phyloP scores from a whole-genome alignment of 2,797 vertebrate genomes.

The Pangasius mekongensis region DNA sequence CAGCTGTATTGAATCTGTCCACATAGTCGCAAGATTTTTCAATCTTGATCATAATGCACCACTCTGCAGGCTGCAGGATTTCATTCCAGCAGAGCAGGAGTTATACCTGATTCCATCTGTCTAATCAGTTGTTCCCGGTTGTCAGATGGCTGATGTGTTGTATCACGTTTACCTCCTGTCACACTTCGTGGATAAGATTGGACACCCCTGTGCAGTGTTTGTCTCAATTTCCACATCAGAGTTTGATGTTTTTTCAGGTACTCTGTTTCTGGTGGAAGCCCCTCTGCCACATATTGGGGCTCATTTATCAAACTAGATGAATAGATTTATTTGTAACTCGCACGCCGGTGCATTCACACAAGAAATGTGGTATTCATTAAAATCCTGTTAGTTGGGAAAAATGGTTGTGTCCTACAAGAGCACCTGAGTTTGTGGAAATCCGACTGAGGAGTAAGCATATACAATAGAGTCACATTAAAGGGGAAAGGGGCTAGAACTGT shows the following conservation, averaged over 20 bases:
- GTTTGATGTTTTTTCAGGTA: background rate
- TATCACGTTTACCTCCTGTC: conserved; percentile 3
- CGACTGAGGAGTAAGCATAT: background rate
- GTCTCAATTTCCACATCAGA: background rate
- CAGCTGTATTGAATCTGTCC: background rate
- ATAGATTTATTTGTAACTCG: background rate
- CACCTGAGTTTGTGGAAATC: background rate
- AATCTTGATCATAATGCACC: background rate
- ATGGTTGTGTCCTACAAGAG: background rate
- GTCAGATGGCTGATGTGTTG: background rate
- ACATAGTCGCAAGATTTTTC: background rate
- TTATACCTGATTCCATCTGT: background rate
- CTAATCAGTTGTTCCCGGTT: background rate
- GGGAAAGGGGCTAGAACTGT: background rate
- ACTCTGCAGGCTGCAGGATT: background rate
- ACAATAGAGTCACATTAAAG: background rate
- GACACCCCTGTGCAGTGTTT: background rate
- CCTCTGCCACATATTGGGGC: background rate
- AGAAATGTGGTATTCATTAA: background rate
- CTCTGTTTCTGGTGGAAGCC: background rate
- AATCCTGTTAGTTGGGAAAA: background rate
- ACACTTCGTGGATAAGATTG: background rate
- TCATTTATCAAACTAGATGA: background rate
- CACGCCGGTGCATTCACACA: background rate
- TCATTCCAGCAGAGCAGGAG: background rate